phyloP scores from a whole-genome alignment of 2,797 vertebrate genomes.

The Euphonia xanthogaster region DNA sequence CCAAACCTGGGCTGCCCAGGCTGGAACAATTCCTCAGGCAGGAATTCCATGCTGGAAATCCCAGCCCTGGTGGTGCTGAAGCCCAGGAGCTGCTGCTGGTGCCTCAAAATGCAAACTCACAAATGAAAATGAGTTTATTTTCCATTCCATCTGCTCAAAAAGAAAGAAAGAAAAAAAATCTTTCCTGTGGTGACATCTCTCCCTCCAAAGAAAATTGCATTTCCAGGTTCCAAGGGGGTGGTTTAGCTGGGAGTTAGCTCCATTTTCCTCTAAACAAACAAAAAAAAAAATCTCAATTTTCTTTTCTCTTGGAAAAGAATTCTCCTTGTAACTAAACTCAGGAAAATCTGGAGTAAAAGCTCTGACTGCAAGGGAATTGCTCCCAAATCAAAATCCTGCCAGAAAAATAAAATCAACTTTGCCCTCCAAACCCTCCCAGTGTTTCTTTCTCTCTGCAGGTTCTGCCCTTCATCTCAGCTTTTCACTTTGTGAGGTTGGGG shows the following conservation, averaged over 20 bases:
- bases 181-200: not conserved
- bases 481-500: not conserved
- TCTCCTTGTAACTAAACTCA: not conserved
- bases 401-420: not conserved
- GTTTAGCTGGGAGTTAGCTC: not conserved
- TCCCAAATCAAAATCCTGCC: not conserved
- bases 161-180: not conserved
- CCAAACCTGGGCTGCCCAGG: not conserved
- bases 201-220: not conserved
- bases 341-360: not conserved
- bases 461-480: not conserved
- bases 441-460: not conserved
- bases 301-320: not conserved
- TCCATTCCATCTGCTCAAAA: not conserved
- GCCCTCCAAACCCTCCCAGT: not conserved
- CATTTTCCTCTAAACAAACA: not conserved
- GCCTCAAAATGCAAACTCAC: not conserved
- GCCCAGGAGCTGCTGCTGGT: not conserved
- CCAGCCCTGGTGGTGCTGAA: not conserved
- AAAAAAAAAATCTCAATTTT: too few species aligned
- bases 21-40: too few species aligned
- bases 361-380: not conserved
- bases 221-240: not conserved
- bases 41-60: not conserved
- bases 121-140: not conserved